Evolutionary conservation across 2,113 vertebrate species (phyloP), one percentile per base, ranked within the genome.

Genomic region (Sula dactylatra): DNA sequence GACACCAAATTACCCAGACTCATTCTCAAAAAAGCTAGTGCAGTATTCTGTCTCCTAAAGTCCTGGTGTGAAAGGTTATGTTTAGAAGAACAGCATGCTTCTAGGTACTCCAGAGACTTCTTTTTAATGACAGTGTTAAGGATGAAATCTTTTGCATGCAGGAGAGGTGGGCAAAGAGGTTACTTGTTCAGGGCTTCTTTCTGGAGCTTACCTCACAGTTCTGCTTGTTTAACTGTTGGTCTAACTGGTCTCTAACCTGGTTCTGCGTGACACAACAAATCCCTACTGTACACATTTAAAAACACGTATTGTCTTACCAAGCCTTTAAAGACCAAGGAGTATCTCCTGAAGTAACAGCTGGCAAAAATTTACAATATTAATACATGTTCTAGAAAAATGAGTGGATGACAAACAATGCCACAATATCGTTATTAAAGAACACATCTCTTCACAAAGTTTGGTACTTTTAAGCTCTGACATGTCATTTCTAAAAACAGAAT

Each of bases 401-500:
- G 5, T 36, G 18, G 45, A 42, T 90, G 66, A 42, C 25, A 42
- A 85, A 44, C 0, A 4, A 13, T 0, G 0, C 6, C 56, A 47
- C 22, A 32, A 7, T 19, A 58, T 16, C 2, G 1, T 9, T 77
- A 22, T 26, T 80, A 77, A 73, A 83, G 24, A 40, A 31, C n/a
- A 76, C 11, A 78, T 45, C 13, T 91, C 15, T 82, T 92, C 38
- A 29, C 16, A 56, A 2, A 36, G 18, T 92, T 88, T 76, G 12
- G 26, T 86, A 50, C 10, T 82, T 82, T 69, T 50, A 74, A 79
- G 38, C 1, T 66, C 50, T 66, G 50, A 44, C 0, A 1, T 34
- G 14, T 2, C 1, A 15, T 59, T 62, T 86, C 38, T 44, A 55
- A 86, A 93, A 90, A 42, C 27, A n/a, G 9, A 27, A 2, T 59